Conservation (phyloP, 2,888 invertebrate genomes). For the Nemurella pictetii region DNA sequence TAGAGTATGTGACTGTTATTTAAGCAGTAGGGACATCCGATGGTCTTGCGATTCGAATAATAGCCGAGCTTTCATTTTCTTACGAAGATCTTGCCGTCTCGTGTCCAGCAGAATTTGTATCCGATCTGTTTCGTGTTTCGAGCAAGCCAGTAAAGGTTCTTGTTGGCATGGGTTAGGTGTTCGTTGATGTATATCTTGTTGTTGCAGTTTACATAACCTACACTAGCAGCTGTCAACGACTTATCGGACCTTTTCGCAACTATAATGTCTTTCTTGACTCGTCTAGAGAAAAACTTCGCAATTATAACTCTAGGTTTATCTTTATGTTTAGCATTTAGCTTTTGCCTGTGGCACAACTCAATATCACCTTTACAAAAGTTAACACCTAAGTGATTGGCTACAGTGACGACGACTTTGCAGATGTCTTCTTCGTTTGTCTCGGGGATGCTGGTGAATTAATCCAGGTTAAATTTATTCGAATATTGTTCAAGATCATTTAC, state of each 20-base stretch:
- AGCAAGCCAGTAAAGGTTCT: constrained; percentile 3
- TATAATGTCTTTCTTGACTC: background rate
- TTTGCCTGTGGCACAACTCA: background rate
- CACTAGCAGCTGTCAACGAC: background rate
- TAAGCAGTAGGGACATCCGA: too few species aligned
- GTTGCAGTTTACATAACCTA: background rate
- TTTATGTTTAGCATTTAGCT: background rate
- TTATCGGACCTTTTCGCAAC: background rate
- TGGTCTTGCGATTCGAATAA: background rate
- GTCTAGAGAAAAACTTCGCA: background rate
- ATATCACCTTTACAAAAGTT: too few species aligned
- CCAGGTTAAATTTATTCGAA: too few species aligned
- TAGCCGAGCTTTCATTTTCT: background rate
- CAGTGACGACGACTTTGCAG: too few species aligned
- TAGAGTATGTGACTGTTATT: too few species aligned
- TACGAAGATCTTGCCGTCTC: background rate
- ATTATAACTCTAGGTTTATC: background rate
- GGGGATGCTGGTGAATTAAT: too few species aligned
- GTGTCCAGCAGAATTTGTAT: background rate
- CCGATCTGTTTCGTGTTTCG: background rate
- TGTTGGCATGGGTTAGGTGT: background rate
- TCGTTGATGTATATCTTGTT: background rate
- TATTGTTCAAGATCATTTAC: too few species aligned
- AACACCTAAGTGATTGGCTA: too few species aligned
- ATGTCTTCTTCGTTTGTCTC: too few species aligned